Evolutionary conservation across 2,113 vertebrate species (phyloP), one percentile per base, ranked within the genome.

Genomic region (Taurulus bubalis): DNA sequence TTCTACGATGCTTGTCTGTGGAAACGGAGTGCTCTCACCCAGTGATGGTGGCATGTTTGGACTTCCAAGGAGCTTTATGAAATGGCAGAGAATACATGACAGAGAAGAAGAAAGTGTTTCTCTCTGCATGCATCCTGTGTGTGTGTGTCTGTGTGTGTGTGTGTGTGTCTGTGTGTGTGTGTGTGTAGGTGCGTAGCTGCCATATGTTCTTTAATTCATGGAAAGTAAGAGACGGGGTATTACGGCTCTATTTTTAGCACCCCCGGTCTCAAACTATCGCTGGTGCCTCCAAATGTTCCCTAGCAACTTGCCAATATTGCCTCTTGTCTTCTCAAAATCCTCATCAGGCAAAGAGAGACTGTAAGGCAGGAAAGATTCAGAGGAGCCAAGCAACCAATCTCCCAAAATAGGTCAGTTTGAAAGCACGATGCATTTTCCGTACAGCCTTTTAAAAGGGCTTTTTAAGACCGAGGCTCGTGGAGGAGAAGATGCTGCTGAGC

Each of bases 401-500:
- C 79, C 80, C 53, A 86, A 93, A 94, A 92, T 94, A 90, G 91
- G 93, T 90, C 92, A 90, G 80, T 90, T 89, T 92, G 87, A 91
- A 93, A 89, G 90, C 86, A 67, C 40, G 24, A 85, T 89, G 82
- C 87, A 89, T 92, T 93, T 91, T 88, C 80, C 49, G 20, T 85
- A 77, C 78, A 85, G 80, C 34, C 74, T 87, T 87, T 55, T 87
- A 80, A 79, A 85, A 77, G 14, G 55, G 67, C 85, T 88, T 92
- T 91, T 92, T 87, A 83, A 88, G 87, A 86, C 75, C 60, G 66
- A 81, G 80, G 87, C 90, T 85, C 85, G 82, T 89, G 85, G 73
- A 74, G 78, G 72, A 89, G 87, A 89, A 89, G 89, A 90, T 70
- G 88, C 80, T 83, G 87, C 69, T 84, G 89, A 90, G 86, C 76